Evolutionary conservation across 2,113 vertebrate species (phyloP).

Genomic region (Ammospiza caudacuta): DNA sequence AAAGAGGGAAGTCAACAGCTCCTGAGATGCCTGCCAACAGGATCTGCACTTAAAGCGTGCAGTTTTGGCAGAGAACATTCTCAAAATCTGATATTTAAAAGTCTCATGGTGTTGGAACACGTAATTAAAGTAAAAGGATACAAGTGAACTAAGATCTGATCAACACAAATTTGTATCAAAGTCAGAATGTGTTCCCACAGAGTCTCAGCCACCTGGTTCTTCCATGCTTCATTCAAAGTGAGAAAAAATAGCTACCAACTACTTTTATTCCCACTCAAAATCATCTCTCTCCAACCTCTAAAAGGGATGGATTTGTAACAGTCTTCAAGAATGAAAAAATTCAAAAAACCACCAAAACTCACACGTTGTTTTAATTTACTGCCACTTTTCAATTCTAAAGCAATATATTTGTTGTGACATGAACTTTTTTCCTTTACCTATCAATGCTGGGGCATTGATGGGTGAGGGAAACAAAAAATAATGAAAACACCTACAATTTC

Average conservation of each 20-base stretch:
- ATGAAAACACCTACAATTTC: neutral
- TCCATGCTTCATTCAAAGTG: neutral
- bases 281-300: neutral
- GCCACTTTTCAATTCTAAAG: neutral
- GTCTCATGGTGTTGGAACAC: neutral
- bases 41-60: neutral
- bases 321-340: neutral
- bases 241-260: neutral
- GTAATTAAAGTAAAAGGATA: conserved; percentile 39
- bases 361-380: neutral
- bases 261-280: neutral
- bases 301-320: neutral
- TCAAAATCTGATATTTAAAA: conserved; percentile 45
- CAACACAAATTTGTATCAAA: neutral
- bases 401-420: neutral
- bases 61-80: conserved; percentile 35
- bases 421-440: neutral
- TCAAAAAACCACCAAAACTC: neutral
- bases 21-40: conserved; percentile 25
- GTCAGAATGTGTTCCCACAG: neutral
- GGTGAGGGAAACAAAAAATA: neutral
- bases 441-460: neutral
- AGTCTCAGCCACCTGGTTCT: neutral
- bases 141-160: conserved; percentile 7
- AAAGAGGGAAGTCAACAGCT: conserved; percentile 26